Evolutionary conservation across 37 sponge, comb jelly and placozoan genomes (phyloP), one percentile per base, ranked within the genome.

Genomic region (Mnemiopsis leidyi): DNA sequence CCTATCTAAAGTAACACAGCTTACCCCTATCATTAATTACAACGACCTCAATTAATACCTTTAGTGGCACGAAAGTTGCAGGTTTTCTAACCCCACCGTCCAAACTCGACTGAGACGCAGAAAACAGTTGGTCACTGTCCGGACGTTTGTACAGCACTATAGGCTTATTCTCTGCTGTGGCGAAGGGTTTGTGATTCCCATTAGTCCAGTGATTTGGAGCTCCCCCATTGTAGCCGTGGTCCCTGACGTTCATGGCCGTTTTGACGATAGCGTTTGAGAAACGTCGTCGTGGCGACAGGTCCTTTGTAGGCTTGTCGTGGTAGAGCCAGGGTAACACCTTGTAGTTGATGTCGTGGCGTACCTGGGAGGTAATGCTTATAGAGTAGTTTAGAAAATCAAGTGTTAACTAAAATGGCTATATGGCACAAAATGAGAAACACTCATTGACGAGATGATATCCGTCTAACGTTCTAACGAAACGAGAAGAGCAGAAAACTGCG

Each of bases 151-250:
- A 71, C 75, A 71, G 5, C 30, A 71, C 75, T 23, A 71, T 71
- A 3, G 75, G 75, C 20, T 71, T 71, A n/a, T 71, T 28, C n/a
- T 28, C 75, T 23, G 75, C 7, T 25, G 75, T 71, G 3, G 75
- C 75, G 20, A 71, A 71, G 75, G 75, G 75, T 71, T 71, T 71
- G 75, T 71, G 30, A 18, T 18, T 28, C 75, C 75, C 75, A 5
- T n/a, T 28, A 71, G 3, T 71, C 75, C 75, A 71, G 20, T 71
- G 75, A 24, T 71, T 71, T 23, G 75, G 3, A 29, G 30, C 30
- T 18, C 30, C 25, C 3, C 30, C 75, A 13, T 28, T 28, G 23
- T 71, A 71, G 5, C 75, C 75, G 75, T 71, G 75, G 3, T 28
- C 30, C 20, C 3, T 71, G 5, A 71, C n/a, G 23, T 71, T 71